Evolutionary conservation across 2,888 invertebrate species (phyloP).

Genomic region (Lycaena phlaeas): DNA sequence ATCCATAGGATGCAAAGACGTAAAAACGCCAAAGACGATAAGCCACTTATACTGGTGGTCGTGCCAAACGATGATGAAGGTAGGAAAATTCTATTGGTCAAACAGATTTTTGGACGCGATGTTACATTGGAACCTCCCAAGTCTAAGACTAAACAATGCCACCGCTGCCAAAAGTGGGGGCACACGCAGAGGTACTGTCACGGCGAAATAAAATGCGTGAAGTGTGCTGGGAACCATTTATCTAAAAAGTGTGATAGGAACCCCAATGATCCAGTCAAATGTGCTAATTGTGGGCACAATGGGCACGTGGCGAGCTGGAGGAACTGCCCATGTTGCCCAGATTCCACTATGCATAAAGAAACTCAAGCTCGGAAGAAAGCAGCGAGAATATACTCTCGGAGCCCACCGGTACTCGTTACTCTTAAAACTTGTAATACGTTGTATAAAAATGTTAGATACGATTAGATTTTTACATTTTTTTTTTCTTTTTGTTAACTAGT

Average conservation of each 20-base stretch:
- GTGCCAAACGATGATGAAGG: constrained; percentile 33
- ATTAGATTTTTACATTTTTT: background rate
- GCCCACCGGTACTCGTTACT: constrained; percentile 9
- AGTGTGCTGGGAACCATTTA: constrained; percentile 46
- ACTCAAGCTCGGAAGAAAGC: constrained; percentile 9
- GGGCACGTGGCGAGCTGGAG: constrained; percentile 41
- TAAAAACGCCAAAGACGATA: background rate
- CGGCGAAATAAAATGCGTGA: constrained; percentile 41
- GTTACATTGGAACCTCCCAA: constrained; percentile 40
- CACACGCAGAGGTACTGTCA: constrained; percentile 49
- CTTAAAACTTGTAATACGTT: constrained; percentile 13
- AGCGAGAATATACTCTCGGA: background rate
- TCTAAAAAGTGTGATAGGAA: constrained; percentile 36
- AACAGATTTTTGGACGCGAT: constrained; percentile 29
- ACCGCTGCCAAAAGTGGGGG: constrained; percentile 54
- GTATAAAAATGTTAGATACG: constrained; percentile 10
- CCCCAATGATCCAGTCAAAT: constrained; percentile 31
- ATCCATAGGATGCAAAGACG: constrained; percentile 26
- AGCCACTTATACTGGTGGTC: background rate
- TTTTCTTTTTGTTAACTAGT: background rate
- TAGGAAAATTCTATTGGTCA: constrained; percentile 29
- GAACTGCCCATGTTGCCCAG: constrained; percentile 27
- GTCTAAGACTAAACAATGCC: constrained; percentile 39
- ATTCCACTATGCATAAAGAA: constrained; percentile 11
- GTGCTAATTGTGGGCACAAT: constrained; percentile 40